Percentiles rank a stretch among this genome's conserved stretches.
phyloP scores from a whole-genome alignment of 2,888 invertebrate species.

The Nemoura dubitans region DNA sequence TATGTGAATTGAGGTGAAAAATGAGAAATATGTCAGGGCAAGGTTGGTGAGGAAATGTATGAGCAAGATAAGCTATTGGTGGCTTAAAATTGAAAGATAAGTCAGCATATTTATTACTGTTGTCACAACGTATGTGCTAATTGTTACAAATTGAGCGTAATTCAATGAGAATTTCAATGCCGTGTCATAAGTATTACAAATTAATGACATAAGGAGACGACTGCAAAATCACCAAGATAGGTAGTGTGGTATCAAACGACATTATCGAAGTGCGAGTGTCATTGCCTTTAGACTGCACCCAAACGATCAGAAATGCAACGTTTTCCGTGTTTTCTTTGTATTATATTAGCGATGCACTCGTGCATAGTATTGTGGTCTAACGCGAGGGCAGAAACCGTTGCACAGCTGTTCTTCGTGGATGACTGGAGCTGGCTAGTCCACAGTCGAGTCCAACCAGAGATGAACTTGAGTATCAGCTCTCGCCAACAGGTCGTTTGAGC shows the following conservation, averaged over 20 bases:
- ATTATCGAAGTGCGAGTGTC: too few species aligned
- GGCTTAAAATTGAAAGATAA: neutral
- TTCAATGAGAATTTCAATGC: neutral
- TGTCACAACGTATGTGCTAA: neutral
- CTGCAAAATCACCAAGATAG: too few species aligned
- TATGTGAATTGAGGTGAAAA: neutral
- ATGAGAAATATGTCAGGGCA: neutral
- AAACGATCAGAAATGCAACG: neutral
- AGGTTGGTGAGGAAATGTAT: neutral
- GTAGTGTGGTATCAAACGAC: too few species aligned
- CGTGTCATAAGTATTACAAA: neutral
- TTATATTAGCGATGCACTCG: neutral
- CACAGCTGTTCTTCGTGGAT: too few species aligned
- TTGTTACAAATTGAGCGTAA: neutral
- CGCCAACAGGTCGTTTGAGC: too few species aligned
- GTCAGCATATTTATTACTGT: neutral
- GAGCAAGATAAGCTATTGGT: neutral
- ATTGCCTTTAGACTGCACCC: neutral
- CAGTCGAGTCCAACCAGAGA: too few species aligned
- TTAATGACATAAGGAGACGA: neutral
- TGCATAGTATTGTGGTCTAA: neutral
- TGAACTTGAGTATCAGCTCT: too few species aligned
- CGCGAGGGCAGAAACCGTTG: neutral
- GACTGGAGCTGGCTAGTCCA: too few species aligned
- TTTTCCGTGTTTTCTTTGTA: neutral